Base-by-base conservation (phyloP, 2,888 invertebrate species). In the Zhengitettix transpicula region DNA sequence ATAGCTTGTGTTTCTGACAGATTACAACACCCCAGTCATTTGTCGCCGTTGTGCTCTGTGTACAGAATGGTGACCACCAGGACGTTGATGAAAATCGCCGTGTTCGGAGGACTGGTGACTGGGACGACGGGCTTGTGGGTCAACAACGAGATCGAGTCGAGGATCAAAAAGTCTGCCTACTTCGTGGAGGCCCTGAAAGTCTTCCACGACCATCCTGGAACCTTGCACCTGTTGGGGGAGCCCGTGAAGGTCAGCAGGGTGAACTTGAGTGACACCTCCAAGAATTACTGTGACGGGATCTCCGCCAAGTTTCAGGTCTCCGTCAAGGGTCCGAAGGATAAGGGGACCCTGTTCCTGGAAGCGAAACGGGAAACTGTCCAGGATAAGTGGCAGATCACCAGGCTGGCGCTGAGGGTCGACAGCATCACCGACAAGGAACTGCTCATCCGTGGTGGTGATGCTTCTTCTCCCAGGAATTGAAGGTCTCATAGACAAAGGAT, bases 161-260 rank as follows among this genome's bases (percentile, higher is more conserved):
- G 78, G 59, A 72, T 85, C 42, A 75, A 79, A 65, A 68, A 74
- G 60, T 75, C 79, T 2, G 79, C 79, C 17, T 82, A 81, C 68
- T 88, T 84, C 68, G 80, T 78, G 70, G 74, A 78, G 64, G 85
- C 86, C 0, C 66, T 87, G 55, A 76, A 79, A 67, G 74, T 72
- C 11, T 67, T 88, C 17, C 72, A 81, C 64, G 67, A 68, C 10
- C 77, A 85, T 69, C 67, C 75, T 28, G 83, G 83, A 42, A 85
- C 85, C 7, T 74, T 83, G 9, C 70, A 77, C 57, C 74, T 83
- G 63, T 72, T 90, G 51, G 89, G 89, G 3, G 83, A 87, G 70
- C 89, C 89, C 1, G 84, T 89, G 47, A 81, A 78, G 69, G 82
- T 82, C 61, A 75, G 75, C 57, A 74, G 74, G 8, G 78, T 87